Evolutionary conservation across 2,888 invertebrate species (phyloP), one percentile per base, ranked within the genome.

Genomic region (Leptopilina drosophilae): DNA sequence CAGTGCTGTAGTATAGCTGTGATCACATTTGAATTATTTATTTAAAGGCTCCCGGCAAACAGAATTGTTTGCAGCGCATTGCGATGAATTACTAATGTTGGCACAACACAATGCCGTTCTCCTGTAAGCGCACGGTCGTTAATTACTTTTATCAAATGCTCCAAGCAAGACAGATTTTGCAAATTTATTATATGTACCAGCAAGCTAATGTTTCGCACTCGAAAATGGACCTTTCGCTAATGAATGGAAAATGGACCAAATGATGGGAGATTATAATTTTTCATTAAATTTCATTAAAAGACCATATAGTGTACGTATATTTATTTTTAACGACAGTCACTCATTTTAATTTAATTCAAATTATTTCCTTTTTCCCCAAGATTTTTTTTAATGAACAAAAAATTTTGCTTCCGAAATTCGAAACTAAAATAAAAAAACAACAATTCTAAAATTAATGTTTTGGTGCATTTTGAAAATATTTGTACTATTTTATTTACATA

Each of bases 111-210:
- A 67, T 73, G 56, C 73, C 40, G 73, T 33, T 73, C 73, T 40
- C 33, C 56, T 56, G 15, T 53, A 40, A 33, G 40, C 73, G n/a
- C 56, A 6, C 12, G 73, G 73, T 40, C 56, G 73, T 73, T 73
- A 73, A 73, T 73, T 56, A 73, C 53, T 73, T 73, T 73, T 53
- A 73, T 73, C 56, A 73, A 73, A 73, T 59, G 56, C 56, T 53
- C 73, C 14, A n/a, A 59, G 56, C 53, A 73, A 73, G 73, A 59
- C 56, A 56, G 56, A 73, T 73, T 73, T 59, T 73, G 73, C 33
- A 73, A 56, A 73, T 73, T 73, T 59, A 73, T 56, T 56, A 33
- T 40, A 73, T 73, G 73, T 56, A 73, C 56, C 73, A 14, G 40
- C 53, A 33, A 40, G n/a, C 53, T 73, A 40, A 73, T 73, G 56